Conservation (phyloP, 2,888 invertebrate genomes). For the Lamellibrachia columna region DNA sequence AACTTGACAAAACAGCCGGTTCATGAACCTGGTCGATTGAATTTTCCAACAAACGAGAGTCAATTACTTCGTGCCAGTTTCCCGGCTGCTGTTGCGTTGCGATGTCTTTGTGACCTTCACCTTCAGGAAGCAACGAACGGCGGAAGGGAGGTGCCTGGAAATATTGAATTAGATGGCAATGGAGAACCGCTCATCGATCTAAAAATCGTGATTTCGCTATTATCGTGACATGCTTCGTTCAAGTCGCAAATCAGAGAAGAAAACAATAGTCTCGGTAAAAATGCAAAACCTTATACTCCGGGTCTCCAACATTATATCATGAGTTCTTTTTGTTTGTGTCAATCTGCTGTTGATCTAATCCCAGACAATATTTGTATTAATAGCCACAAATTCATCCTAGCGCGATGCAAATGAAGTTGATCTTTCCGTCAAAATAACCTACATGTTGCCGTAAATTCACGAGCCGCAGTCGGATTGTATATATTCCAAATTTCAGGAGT, state of each 20-base stretch:
- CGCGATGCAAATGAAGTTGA: background rate
- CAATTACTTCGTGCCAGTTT: background rate
- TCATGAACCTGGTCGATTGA: background rate
- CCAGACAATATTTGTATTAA: background rate
- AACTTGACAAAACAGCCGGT: constrained; percentile 4
- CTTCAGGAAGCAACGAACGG: background rate
- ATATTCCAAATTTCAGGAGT: background rate
- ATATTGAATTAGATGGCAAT: background rate
- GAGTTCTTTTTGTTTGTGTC: background rate
- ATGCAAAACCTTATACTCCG: background rate
- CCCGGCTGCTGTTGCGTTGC: background rate
- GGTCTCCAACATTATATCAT: background rate
- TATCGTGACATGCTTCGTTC: background rate
- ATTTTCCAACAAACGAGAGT: background rate
- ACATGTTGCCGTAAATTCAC: background rate
- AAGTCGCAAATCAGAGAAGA: background rate
- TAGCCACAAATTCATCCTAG: background rate
- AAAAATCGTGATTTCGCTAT: background rate
- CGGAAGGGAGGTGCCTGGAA: background rate
- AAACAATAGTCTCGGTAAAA: background rate
- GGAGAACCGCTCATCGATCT: background rate
- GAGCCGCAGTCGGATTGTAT: background rate
- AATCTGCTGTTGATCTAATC: background rate
- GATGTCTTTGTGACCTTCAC: background rate
- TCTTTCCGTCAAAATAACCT: background rate